These are phyloP conservation scores for Fabriciana adippe DNA, from an alignment of 2,888 invertebrate genomes.

Conservation along the genomic window DNA sequence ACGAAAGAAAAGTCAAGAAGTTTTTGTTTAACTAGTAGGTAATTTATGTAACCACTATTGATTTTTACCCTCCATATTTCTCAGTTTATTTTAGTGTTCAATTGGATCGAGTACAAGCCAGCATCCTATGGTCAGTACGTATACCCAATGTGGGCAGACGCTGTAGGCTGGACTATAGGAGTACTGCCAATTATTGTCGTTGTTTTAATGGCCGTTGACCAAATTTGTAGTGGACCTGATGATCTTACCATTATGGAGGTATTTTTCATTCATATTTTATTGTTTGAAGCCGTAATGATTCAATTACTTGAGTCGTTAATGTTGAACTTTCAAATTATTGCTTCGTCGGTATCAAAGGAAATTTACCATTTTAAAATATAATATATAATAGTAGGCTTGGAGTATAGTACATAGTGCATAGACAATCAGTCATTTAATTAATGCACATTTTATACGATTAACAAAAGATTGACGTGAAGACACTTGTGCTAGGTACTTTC, in stretches of 20 bases:
- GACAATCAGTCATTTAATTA: too few relatives aligned
- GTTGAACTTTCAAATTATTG: too few relatives aligned
- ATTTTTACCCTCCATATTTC: conserved; percentile 29
- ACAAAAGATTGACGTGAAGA: too few relatives aligned
- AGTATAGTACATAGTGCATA: too few relatives aligned
- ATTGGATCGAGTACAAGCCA: conserved; percentile 90
- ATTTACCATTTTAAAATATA: too few relatives aligned
- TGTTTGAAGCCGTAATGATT: too few relatives aligned
- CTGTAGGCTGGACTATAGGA: conserved; percentile 88
- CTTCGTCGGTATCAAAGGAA: too few relatives aligned
- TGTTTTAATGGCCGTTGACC: conserved; percentile 81
- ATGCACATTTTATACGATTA: too few relatives aligned
- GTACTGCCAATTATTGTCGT: conserved; percentile 88
- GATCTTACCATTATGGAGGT: conserved; percentile 81
- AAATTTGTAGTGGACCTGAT: conserved; percentile 82
- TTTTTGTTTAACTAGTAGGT: not conserved
- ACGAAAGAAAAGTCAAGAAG: too few relatives aligned
- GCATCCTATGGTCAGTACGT: conserved; percentile 87
- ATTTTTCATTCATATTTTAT: not conserved
- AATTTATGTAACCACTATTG: not conserved
- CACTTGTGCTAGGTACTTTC: too few relatives aligned
- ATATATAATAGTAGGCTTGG: too few relatives aligned
- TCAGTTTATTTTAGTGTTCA: conserved; percentile 89
- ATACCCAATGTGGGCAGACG: conserved; percentile 91
- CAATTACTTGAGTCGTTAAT: too few relatives aligned